Conservation (phyloP, 2,797 vertebrate genomes). For the Danio kyathit region DNA sequence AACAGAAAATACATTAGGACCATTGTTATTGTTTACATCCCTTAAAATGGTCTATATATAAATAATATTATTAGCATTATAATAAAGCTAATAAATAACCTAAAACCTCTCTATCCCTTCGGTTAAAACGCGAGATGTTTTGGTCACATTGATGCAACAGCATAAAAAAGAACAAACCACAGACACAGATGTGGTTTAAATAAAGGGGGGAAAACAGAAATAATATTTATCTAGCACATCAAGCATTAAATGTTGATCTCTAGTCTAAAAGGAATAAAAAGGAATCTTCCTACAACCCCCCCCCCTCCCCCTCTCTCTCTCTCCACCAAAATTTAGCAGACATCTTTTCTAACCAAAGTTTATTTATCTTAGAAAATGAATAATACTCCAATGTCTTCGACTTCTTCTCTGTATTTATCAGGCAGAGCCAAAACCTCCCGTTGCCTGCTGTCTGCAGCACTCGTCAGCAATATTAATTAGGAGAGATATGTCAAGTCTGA, state of each 20-base stretch:
- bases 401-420: slow-evolving; percentile 75
- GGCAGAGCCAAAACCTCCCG: slow-evolving; percentile 67
- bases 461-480: slow-evolving; percentile 69
- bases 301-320: slow-evolving; percentile 30
- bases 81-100: slow-evolving; percentile 36
- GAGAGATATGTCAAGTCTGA: slow-evolving; percentile 68
- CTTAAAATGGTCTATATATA: too few species aligned
- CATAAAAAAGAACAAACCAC: slow-evolving; percentile 1
- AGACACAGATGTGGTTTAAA: slow-evolving; percentile 3
- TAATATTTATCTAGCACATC: slow-evolving; percentile 16
- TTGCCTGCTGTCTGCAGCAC: slow-evolving; percentile 66
- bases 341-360: slow-evolving; percentile 53
- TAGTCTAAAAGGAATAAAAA: slow-evolving; percentile 34
- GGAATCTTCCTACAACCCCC: slow-evolving; percentile 39
- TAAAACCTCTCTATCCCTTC: not conserved
- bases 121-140: not conserved
- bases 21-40: too few species aligned
- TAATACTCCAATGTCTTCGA: slow-evolving; percentile 69
- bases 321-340: slow-evolving; percentile 21
- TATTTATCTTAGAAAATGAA: slow-evolving; percentile 66
- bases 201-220: not conserved
- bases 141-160: not conserved
- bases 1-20: too few species aligned
- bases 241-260: slow-evolving; percentile 22
- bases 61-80: not conserved